Conservation (phyloP, 2,113 vertebrate genomes). For the Platanista minor region DNA sequence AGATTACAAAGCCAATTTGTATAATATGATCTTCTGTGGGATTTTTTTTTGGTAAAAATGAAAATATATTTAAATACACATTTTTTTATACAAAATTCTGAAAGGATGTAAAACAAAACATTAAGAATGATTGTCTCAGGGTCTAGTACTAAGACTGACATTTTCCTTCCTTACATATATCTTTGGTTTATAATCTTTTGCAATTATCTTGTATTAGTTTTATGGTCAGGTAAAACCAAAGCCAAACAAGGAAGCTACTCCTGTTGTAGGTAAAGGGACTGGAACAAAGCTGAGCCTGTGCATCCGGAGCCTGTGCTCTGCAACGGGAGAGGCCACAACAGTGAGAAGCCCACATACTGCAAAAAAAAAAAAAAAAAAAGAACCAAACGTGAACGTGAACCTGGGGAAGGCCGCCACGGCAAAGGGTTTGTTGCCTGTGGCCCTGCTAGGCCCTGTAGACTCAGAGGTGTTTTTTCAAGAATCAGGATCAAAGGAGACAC, state of each 20-base stretch:
- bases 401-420: accelerated
- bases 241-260: not conserved
- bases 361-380: too few relatives aligned
- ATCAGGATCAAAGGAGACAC: not conserved
- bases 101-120: not conserved
- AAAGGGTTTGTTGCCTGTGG: not conserved
- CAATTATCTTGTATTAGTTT: not conserved
- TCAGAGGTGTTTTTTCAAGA: not conserved
- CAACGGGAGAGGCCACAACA: too few relatives aligned
- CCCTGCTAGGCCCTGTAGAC: not conserved
- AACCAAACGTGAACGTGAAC: not conserved
- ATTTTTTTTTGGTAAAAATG: not conserved
- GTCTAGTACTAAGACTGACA: not conserved
- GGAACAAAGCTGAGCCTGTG: too few relatives aligned
- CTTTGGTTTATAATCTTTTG: not conserved
- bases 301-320: too few relatives aligned
- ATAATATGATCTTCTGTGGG: not conserved
- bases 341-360: too few relatives aligned
- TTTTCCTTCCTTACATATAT: not conserved
- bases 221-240: not conserved
- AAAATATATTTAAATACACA: not conserved
- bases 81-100: not conserved
- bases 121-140: not conserved
- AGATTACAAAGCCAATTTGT: not conserved
- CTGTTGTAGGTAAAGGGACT: not conserved